A percentile compares a stretch with the other conserved stretches of the same genome.
Conservation (phyloP, 1,140 invertebrate species). For the Dysdera silvatica region DNA sequence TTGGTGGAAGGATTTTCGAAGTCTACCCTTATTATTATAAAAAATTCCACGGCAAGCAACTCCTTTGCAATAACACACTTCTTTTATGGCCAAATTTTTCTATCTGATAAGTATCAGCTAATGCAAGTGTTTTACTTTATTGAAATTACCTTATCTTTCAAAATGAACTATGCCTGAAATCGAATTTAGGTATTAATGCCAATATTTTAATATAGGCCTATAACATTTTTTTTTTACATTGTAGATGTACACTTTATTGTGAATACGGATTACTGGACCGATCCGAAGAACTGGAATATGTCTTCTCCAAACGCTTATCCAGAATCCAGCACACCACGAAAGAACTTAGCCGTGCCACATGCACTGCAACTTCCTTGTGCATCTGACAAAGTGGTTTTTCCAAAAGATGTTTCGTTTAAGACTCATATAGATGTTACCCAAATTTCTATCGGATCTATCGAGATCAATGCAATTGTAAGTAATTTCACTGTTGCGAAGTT, state of each 20-base stretch:
- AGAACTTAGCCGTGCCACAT: slow-evolving; percentile 11
- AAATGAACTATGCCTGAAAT: no score
- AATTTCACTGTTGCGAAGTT: no score
- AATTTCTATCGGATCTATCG: not conserved
- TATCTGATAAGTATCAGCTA: no score
- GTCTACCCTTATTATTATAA: no score
- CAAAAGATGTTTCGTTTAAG: not conserved
- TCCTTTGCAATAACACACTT: no score
- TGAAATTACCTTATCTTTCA: no score
- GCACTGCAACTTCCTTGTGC: slow-evolving; percentile 11
- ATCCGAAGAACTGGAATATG: slow-evolving; percentile 20
- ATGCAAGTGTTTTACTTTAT: no score
- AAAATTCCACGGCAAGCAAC: no score
- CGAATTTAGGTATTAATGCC: no score
- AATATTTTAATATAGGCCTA: no score
- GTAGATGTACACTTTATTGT: slow-evolving; percentile 6
- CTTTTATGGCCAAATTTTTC: no score
- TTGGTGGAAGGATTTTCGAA: no score
- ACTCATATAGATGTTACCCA: not conserved
- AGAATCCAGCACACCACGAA: not conserved
- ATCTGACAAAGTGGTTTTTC: slow-evolving; percentile 10
- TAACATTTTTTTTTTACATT: not conserved
- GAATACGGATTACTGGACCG: slow-evolving; percentile 3
- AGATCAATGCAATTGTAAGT: slow-evolving; percentile 6
- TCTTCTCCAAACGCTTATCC: not conserved